phyloP scores from a whole-genome alignment of 2,113 vertebrate species.

The Ariopsis seemanni region DNA sequence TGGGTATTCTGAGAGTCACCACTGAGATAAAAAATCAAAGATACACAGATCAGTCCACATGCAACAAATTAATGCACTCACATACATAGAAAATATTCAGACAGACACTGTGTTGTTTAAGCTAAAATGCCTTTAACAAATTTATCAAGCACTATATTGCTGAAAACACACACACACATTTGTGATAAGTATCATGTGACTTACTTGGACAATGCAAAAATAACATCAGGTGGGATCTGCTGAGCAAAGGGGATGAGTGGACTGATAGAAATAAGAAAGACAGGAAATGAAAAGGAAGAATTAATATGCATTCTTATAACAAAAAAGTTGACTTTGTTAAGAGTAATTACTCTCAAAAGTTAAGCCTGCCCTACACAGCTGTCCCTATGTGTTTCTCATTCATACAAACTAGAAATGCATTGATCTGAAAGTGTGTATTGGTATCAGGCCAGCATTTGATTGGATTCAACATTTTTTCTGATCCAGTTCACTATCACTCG shows the following conservation, averaged over 20 bases:
- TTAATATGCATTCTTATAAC: background rate
- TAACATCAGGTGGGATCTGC: slow-evolving; percentile 62
- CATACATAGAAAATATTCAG: background rate
- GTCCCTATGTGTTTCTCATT: background rate
- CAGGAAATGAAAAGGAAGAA: background rate
- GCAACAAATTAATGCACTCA: background rate
- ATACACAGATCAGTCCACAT: slow-evolving; percentile 5
- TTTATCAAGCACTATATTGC: background rate
- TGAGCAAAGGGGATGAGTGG: slow-evolving; percentile 71
- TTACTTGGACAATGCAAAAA: slow-evolving; percentile 72
- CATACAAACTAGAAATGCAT: background rate
- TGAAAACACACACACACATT: background rate
- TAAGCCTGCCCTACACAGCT: background rate
- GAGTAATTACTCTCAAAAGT: background rate
- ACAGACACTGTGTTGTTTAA: too few species aligned
- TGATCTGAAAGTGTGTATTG: background rate
- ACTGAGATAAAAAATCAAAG: slow-evolving; percentile 44
- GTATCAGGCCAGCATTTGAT: background rate
- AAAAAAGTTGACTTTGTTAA: background rate
- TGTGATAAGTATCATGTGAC: slow-evolving; percentile 52
- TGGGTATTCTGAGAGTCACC: slow-evolving; percentile 32
- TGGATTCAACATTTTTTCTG: background rate
- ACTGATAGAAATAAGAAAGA: slow-evolving; percentile 62
- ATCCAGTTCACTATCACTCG: background rate
- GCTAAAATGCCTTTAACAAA: too few species aligned